Evolutionary conservation across 1,140 invertebrate species (phyloP).

Genomic region (Drosophila persimilis): DNA sequence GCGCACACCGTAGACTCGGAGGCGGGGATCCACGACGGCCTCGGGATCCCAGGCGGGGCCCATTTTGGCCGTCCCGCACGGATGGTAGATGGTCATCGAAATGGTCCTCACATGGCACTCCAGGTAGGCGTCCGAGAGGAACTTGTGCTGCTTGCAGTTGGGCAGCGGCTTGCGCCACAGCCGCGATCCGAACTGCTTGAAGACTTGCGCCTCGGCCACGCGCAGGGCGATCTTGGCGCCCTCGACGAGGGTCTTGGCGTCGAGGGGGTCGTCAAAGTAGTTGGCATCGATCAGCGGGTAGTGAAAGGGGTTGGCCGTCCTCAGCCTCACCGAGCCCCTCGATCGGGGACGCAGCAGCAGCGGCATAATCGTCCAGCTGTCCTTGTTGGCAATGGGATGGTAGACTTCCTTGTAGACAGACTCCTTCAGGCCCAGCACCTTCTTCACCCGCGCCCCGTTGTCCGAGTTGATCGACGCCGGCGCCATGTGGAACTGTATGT

Average conservation of each 20-base stretch:
- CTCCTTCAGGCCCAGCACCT: constrained; percentile 92
- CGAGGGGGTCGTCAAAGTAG: constrained; percentile 91
- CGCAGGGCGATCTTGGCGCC: constrained; percentile 90
- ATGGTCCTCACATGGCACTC: constrained; percentile 93
- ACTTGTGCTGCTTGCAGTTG: constrained; percentile 89
- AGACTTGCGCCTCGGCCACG: constrained; percentile 89
- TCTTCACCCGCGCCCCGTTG: constrained; percentile 88
- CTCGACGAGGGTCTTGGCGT: constrained; percentile 91
- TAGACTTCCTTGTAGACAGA: constrained; percentile 91
- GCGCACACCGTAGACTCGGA: constrained; percentile 90
- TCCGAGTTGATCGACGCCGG: constrained; percentile 93
- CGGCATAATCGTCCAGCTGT: constrained; percentile 93
- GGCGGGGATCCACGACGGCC: constrained; percentile 91
- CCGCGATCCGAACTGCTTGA: constrained; percentile 91
- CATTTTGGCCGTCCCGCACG: constrained; percentile 92
- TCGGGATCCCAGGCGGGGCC: constrained; percentile 89
- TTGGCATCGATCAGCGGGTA: constrained; percentile 95
- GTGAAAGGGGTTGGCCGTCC: constrained; percentile 91
- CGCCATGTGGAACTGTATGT: constrained; percentile 94
- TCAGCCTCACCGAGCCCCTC: constrained; percentile 89
- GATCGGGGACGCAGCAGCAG: constrained; percentile 91
- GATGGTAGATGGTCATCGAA: constrained; percentile 94
- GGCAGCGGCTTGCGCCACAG: constrained; percentile 89
- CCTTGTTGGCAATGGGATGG: constrained; percentile 89
- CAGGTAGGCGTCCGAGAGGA: constrained; percentile 91